These are phyloP conservation scores for Paraescarpia echinospica DNA, from an alignment of 1,140 invertebrate species.

Conservation along the genomic window DNA sequence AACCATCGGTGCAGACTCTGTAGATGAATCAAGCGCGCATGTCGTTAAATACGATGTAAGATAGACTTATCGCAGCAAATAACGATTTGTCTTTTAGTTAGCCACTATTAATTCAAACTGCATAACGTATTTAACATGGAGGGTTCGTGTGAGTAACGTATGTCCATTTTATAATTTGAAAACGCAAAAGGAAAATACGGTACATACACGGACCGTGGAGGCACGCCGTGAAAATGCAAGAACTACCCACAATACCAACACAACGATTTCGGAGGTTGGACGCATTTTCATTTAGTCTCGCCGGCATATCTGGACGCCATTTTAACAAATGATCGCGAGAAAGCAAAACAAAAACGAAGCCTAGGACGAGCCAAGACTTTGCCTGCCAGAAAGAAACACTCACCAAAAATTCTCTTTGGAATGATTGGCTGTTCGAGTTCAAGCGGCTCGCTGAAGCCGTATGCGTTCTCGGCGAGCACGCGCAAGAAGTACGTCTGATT, in stretches of 20 bases:
- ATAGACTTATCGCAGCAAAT: too few species aligned
- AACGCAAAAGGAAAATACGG: too few species aligned
- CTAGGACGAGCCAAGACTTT: too few species aligned
- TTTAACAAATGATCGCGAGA: neutral
- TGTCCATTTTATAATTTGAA: too few species aligned
- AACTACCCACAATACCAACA: neutral
- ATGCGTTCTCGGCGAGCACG: constrained; percentile 52
- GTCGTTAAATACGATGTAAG: neutral
- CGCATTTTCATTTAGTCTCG: neutral
- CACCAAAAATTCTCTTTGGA: constrained; percentile 51
- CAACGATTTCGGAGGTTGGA: neutral
- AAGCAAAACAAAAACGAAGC: neutral
- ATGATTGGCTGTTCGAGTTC: constrained; percentile 48
- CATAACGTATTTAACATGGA: too few species aligned
- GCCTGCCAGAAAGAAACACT: neutral
- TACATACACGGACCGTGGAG: neutral
- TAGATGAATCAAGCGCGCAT: neutral
- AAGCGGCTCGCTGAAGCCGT: constrained; percentile 47
- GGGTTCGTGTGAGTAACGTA: too few species aligned
- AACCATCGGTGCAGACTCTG: constrained; percentile 25
- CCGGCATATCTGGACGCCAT: neutral
- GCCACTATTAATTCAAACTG: too few species aligned
- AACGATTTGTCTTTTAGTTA: too few species aligned
- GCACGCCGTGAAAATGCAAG: neutral
- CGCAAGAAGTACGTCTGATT: constrained; percentile 39